A percentile compares a stretch with the other conserved stretches of the same genome.
These are phyloP conservation scores for Cryptotis parvus DNA, from an alignment of 2,113 vertebrate genomes.

Conservation along the genomic window DNA sequence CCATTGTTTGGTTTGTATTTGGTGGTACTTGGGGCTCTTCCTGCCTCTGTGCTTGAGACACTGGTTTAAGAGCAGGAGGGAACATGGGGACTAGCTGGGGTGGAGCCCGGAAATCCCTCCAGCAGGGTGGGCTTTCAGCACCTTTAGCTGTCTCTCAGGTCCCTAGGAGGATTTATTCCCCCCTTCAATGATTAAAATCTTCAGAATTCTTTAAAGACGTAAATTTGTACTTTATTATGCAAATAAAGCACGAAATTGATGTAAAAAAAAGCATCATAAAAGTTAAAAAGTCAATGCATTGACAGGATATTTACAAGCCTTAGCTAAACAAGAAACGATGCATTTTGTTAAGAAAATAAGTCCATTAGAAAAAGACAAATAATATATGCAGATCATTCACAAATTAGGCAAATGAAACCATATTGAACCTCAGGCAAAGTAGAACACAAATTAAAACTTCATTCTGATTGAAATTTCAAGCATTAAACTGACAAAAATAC, in stretches of 20 bases:
- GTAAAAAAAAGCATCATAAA: background rate
- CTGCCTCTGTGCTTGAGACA: no score
- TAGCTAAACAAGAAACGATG: background rate
- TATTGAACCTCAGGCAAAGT: background rate
- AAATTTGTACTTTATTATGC: background rate
- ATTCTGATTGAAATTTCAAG: background rate
- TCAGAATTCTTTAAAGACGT: background rate
- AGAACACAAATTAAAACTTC: background rate
- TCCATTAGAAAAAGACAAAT: background rate
- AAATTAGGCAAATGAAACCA: slow-evolving; percentile 3
- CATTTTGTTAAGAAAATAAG: background rate
- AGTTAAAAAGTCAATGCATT: background rate
- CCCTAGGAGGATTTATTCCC: no score
- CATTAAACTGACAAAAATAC: background rate
- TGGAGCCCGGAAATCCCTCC: no score
- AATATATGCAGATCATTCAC: background rate
- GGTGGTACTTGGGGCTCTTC: no score
- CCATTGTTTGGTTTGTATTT: no score
- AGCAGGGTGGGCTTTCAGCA: no score
- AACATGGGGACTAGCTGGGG: no score
- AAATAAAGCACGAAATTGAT: background rate
- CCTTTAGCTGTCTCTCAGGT: background rate
- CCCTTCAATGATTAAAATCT: background rate
- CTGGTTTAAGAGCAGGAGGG: no score
- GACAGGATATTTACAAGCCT: background rate